Conservation (phyloP, 2,888 invertebrate genomes). For the Andrena marginata region DNA sequence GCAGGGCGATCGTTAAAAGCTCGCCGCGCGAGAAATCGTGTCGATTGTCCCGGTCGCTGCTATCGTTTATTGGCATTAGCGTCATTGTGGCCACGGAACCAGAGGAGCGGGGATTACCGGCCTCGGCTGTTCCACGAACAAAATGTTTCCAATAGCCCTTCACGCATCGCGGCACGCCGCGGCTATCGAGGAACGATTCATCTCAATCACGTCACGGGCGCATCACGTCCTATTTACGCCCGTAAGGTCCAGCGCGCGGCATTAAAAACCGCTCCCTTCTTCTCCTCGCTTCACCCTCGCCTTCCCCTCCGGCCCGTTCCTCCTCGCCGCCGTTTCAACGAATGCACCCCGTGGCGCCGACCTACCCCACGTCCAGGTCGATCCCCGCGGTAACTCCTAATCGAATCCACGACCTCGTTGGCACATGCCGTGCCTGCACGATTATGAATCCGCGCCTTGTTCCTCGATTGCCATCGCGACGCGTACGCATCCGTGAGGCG, state of each 20-base stretch:
- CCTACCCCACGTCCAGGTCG: background rate
- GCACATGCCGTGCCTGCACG: conserved; percentile 39
- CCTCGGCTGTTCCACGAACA: conserved; percentile 6
- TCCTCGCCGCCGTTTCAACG: background rate
- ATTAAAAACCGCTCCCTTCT: conserved; percentile 44
- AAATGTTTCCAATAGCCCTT: conserved; percentile 40
- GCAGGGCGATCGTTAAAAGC: background rate
- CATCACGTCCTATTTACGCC: conserved; percentile 30
- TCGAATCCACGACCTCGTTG: conserved; percentile 55
- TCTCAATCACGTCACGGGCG: conserved; percentile 55
- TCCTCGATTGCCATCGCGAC: conserved; percentile 8
- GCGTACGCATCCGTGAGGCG: background rate
- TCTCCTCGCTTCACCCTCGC: conserved; percentile 26
- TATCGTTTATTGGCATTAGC: conserved; percentile 26
- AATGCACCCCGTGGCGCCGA: conserved; percentile 59
- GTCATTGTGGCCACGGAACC: conserved; percentile 1
- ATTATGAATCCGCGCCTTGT: conserved; percentile 16
- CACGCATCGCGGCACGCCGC: conserved; percentile 22
- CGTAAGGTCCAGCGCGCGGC: conserved; percentile 1
- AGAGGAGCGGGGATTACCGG: conserved; percentile 27
- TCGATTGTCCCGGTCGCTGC: background rate
- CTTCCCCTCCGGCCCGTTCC: background rate
- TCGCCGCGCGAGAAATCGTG: background rate
- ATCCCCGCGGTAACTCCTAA: conserved; percentile 52
- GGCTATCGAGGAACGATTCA: conserved; percentile 60